Evolutionary conservation across 1,140 invertebrate genomes (phyloP), one percentile per base, ranked within the genome.

Genomic region (Micrasema minimum): DNA sequence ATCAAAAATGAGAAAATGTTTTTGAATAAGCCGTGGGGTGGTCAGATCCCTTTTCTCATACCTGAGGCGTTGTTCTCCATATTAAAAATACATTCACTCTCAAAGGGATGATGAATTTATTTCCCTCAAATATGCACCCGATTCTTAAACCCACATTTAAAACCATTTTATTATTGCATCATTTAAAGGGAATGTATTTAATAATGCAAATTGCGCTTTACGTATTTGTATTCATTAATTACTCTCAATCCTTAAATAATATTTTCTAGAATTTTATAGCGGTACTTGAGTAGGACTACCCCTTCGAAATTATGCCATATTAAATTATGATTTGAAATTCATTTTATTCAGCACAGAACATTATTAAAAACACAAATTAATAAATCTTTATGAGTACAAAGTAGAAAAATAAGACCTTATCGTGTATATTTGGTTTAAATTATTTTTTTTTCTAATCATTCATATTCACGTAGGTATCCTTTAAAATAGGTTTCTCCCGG

Each of bases 11-110:
- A 65, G 59, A 62, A 70, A 70, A 45, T 43, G 23, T 64, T 64
- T 64, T 64, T n/a, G 26, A 59, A 59, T 38, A 41, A 14, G 43
- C n/a, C 23, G 14, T 41, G 16, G 59, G 43, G 59, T 64, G 59
- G 59, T 64, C 59, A 64, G 23, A 38, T 7, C 14, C 41, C 59
- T 41, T 55, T 61, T 57, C 43, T 38, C 26, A 57, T 43, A 66
- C 69, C 69, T 55, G 48, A 57, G 62, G 69, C 69, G 69, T 35
- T 46, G 31, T 65, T 70, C 62, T 46, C 61, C 50, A 38, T 71
- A 66, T 71, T 71, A 71, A 71, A 71, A 71, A 71, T 71, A 71
- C 69, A 71, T 71, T 65, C 62, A 16, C 26, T 57, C 45, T 46
- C 66, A 69, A 59, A 69, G 66, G 65, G 65, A 22, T 66, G 31